Base-by-base conservation (phyloP, 1,140 invertebrate species). In the Galendromus occidentalis region DNA sequence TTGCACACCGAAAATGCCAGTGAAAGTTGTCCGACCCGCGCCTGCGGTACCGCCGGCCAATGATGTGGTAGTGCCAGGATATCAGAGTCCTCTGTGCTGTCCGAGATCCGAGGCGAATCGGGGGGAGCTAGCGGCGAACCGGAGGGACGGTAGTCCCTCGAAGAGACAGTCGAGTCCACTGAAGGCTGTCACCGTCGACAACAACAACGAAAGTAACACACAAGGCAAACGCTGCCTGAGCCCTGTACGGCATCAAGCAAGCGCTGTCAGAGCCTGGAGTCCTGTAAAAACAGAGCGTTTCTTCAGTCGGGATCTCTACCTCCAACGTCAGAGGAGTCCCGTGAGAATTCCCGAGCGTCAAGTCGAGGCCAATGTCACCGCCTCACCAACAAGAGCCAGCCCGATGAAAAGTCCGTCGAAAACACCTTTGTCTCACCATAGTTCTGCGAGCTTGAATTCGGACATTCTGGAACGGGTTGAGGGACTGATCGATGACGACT, bases 211-310 rank as follows among this genome's bases (percentile, higher is more conserved):
- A n/a, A n/a, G n/a, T 39, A 39, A 39, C 9, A 9, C 33, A 39
- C 33, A 6, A 9, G 9, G 33, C 9, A 39, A 9, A 9, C 33
- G 33, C 33, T 39, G 33, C 9, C 4, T 9, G 33, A 39, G 33
- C 9, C 33, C 33, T 9, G 33, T 39, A 9, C 4, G 33, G 9
- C 33, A 39, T 4, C 9, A 4, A 39, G 9, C 4, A 6, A 39
- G 4, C 33, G 9, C 33, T 39, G 9, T 6, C 33, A 39, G 33
- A 39, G 51, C 51, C 2, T 59, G 51, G 51, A 59, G 51, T 59
- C 51, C 51, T 33, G 22, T 59, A 22, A 59, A 59, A 25, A 59
- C 51, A 22, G 51, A 59, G 51, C 51, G 51, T 33, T 59, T 59
- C 25, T 59, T 59, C 51, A 59, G 51, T 25, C 51, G 51, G 51